Evolutionary conservation across 1,140 invertebrate species (phyloP).

Genomic region (Pectinophora gossypiella): DNA sequence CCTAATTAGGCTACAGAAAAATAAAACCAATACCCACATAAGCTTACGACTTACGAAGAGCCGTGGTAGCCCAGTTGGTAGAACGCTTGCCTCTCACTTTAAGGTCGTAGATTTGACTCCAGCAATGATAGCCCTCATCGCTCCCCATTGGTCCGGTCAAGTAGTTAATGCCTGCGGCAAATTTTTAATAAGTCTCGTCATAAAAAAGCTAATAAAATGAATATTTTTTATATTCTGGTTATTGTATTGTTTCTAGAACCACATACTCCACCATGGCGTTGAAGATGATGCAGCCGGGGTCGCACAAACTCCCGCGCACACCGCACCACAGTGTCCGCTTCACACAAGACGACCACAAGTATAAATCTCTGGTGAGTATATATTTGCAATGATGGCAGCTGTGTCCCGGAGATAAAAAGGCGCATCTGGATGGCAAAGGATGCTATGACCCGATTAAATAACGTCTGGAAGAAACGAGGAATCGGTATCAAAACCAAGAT

Average conservation of each 20-base stretch:
- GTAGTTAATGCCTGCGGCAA: not conserved
- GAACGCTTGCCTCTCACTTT: not conserved
- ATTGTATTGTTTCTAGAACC: not conserved
- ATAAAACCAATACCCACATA: too few relatives aligned
- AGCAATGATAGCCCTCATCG: too few relatives aligned
- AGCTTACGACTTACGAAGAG: too few relatives aligned
- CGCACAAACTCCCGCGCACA: conserved; percentile 22
- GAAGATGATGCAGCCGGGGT: conserved; percentile 32
- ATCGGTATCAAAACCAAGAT: too few relatives aligned
- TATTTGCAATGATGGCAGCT: too few relatives aligned
- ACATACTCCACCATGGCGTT: conserved; percentile 26
- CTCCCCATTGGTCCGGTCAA: not conserved
- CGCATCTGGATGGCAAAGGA: too few relatives aligned
- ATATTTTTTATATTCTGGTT: not conserved
- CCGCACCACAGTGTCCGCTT: conserved; percentile 42
- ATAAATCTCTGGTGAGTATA: conserved; percentile 43
- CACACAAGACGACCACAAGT: conserved; percentile 47
- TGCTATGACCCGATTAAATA: too few relatives aligned
- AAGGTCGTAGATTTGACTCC: not conserved
- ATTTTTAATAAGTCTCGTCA: not conserved
- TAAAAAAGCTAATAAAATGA: not conserved
- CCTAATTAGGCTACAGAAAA: too few relatives aligned
- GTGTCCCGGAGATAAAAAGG: too few relatives aligned
- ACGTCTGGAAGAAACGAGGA: too few relatives aligned
- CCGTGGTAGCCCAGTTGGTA: too few relatives aligned